Percentiles rank a stretch among this genome's conserved stretches.
Conservation (phyloP, 2,113 vertebrate genomes). For the Lophura nycthemera region DNA sequence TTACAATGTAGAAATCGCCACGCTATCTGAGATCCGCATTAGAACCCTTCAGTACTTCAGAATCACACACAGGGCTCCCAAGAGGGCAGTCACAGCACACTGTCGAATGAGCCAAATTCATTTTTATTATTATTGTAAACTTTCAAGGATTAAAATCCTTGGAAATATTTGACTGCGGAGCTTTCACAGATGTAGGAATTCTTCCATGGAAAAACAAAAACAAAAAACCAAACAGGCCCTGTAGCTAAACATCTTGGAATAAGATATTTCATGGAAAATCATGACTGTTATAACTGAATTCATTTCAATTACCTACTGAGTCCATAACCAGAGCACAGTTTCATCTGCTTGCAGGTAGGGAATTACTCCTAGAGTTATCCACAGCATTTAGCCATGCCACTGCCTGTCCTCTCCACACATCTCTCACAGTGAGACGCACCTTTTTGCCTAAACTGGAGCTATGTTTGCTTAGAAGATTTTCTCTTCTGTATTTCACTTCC, state of each 20-base stretch:
- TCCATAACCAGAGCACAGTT: not conserved
- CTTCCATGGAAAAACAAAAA: not conserved
- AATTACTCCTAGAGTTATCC: not conserved
- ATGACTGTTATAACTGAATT: not conserved
- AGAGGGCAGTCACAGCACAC: not conserved
- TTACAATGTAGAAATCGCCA: not conserved
- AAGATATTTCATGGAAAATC: not conserved
- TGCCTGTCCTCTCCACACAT: not conserved
- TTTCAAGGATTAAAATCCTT: not conserved
- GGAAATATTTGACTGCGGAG: not conserved
- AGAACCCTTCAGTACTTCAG: not conserved
- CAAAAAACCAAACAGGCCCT: not conserved
- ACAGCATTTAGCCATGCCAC: not conserved
- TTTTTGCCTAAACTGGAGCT: not conserved
- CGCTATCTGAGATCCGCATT: not conserved
- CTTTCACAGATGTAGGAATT: not conserved
- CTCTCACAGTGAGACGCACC: not conserved
- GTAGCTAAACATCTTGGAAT: not conserved
- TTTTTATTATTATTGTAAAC: not conserved
- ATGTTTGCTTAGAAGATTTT: not conserved
- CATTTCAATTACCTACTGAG: not conserved
- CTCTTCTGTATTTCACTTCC: not conserved
- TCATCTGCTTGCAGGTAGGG: not conserved
- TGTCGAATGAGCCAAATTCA: not conserved
- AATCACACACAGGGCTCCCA: not conserved